A percentile compares a stretch with the other conserved stretches of the same genome.
Conservation (phyloP, 2,797 vertebrate genomes). For the Micromesistius poutassou region DNA sequence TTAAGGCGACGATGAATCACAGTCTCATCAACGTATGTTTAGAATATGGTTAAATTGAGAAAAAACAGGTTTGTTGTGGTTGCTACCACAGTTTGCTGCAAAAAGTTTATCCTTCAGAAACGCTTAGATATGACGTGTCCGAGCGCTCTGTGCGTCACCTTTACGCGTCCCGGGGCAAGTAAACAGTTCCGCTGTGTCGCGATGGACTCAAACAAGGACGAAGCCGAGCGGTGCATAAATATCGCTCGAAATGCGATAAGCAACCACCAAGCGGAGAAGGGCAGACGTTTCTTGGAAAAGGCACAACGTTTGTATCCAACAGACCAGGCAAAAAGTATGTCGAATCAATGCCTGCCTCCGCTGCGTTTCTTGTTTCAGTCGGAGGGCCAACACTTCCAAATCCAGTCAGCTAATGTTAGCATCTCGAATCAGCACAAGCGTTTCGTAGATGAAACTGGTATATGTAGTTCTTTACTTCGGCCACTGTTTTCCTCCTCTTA, state of each 20-base stretch:
- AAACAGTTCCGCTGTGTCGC: slow-evolving; percentile 81
- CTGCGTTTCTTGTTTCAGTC: slow-evolving; percentile 7
- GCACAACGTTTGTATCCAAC: slow-evolving; percentile 90
- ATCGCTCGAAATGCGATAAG: slow-evolving; percentile 82
- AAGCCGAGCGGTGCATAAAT: slow-evolving; percentile 91
- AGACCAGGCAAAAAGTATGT: slow-evolving; percentile 81
- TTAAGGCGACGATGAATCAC: not conserved
- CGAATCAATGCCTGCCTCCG: slow-evolving; percentile 25
- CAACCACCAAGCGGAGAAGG: slow-evolving; percentile 81
- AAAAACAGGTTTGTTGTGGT: not conserved
- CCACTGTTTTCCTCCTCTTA: not conserved
- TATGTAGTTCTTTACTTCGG: slow-evolving; percentile 39
- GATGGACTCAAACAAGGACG: slow-evolving; percentile 99
- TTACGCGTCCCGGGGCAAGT: slow-evolving; percentile 59
- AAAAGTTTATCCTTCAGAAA: not conserved
- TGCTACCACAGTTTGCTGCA: not conserved
- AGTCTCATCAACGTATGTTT: not conserved
- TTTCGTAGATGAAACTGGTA: slow-evolving; percentile 27
- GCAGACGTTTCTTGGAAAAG: slow-evolving; percentile 90
- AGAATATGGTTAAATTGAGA: not conserved
- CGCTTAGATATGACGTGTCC: slow-evolving; percentile 29
- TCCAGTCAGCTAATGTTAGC: slow-evolving; percentile 60
- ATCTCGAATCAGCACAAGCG: slow-evolving; percentile 30
- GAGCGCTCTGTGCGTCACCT: slow-evolving; percentile 52
- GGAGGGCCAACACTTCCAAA: slow-evolving; percentile 41